Percentiles rank a stretch among this genome's conserved stretches.
These are phyloP conservation scores for Drosophila pseudoananassae DNA, from an alignment of 1,140 invertebrate genomes.

Conservation along the genomic window DNA sequence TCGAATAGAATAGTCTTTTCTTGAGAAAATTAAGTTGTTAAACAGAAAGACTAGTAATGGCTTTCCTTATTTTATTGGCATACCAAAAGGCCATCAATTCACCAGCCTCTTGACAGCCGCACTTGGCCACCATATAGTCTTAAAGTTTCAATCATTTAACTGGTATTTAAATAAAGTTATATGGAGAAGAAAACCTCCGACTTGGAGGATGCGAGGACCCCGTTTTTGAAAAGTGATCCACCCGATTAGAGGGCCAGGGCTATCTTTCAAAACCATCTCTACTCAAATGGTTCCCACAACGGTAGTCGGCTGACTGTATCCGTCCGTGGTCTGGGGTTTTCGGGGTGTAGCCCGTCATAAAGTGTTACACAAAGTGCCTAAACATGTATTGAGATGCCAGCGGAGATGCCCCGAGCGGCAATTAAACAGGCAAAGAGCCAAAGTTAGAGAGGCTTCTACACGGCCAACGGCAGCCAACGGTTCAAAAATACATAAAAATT, in stretches of 20 bases:
- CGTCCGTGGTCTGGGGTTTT: constrained; percentile 6
- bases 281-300: constrained; percentile 58
- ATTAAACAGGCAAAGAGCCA: constrained; percentile 63
- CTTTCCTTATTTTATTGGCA: background rate
- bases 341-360: constrained; percentile 71
- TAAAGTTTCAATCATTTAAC: background rate
- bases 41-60: background rate
- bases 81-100: background rate
- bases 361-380: constrained; percentile 81
- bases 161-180: constrained; percentile 26
- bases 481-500: constrained; percentile 71
- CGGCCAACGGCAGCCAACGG: constrained; percentile 36
- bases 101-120: background rate
- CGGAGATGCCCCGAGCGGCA: constrained; percentile 63
- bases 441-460: constrained; percentile 2
- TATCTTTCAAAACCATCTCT: constrained; percentile 43
- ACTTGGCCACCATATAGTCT: background rate
- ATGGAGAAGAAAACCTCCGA: background rate
- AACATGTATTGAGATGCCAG: constrained; percentile 79
- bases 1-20: background rate
- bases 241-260: constrained; percentile 26
- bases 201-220: constrained; percentile 14
- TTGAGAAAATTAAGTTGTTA: constrained; percentile 11
- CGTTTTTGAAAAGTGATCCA: constrained; percentile 25
- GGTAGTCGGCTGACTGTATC: constrained; percentile 57